phyloP scores from a whole-genome alignment of 2,113 vertebrate species.

The Paralichthys olivaceus region DNA sequence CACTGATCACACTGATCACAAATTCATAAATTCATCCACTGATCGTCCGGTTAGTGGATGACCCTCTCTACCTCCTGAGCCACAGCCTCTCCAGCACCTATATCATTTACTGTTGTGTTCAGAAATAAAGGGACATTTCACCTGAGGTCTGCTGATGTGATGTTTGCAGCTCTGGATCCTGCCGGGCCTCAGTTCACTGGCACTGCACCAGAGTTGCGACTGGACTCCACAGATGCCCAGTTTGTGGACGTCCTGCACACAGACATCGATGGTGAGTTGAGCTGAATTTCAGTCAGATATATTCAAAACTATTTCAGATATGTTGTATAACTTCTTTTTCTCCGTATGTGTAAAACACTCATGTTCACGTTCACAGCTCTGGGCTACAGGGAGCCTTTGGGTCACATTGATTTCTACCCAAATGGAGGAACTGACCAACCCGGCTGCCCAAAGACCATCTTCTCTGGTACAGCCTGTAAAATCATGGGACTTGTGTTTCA shows the following conservation, averaged over 20 bases:
- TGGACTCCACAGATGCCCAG: conserved; percentile 88
- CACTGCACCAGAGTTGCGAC: conserved; percentile 68
- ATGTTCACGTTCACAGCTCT: conserved; percentile 75
- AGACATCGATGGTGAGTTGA: conserved; percentile 85
- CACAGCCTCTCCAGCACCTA: not conserved
- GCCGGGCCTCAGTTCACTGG: conserved; percentile 89
- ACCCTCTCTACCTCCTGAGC: no score
- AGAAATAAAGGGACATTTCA: conserved; percentile 1
- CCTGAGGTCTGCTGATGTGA: conserved; percentile 11
- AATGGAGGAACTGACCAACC: conserved; percentile 93
- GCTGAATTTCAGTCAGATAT: not conserved
- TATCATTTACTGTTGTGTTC: not conserved
- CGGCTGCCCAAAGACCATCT: conserved; percentile 89
- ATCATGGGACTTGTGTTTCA: not conserved
- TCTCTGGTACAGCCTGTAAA: conserved; percentile 83
- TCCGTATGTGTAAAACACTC: no score
- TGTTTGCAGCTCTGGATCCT: conserved; percentile 89
- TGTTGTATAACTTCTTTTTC: no score
- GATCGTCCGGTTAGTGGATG: no score
- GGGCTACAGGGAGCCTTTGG: conserved; percentile 87
- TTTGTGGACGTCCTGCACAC: conserved; percentile 96
- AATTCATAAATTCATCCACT: no score
- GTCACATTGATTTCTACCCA: conserved; percentile 93
- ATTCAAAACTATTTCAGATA: no score
- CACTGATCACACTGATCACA: no score